Base-by-base conservation (phyloP, 2,113 vertebrate genomes). In the Ictidomys tridecemlineatus region DNA sequence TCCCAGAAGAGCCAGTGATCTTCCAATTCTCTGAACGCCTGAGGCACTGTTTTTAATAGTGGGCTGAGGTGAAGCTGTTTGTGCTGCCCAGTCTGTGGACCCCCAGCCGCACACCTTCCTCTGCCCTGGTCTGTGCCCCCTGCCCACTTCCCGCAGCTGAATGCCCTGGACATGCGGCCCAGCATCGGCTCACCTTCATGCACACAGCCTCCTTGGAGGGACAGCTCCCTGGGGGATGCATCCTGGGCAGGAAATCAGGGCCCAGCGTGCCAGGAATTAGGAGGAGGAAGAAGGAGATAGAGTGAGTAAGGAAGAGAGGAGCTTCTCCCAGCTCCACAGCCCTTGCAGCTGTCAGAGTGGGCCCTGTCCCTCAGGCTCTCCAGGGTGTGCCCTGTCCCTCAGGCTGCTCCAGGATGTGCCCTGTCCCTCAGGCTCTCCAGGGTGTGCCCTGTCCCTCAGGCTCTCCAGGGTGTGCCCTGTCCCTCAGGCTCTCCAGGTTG, bases 301-400 rank as follows among this genome's bases (percentile, higher is more conserved):
- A 79, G 48, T 45, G 8, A 51, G 2, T 11, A n/a, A 16, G 22
- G 70, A 32, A 9, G 11, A 67, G 32, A 20, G 14, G 14, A 39
- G 0, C 14, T 18, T 24, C 26, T 39, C 9, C 67, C 69, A 8
- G 1, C 8, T 48, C 20, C 9, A 7, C 5, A 58, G 48, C 26
- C 9, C 20, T 16, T 0, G 4, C 13, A 9, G 30, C n/a, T 28
- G 2, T 10, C n/a, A 2, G 9, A 39, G 51, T 1, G 14, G 14
- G 37, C 53, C 45, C 45, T 1, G 5, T 0, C 28, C 48, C 26
- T 0, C 11, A 1, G 1, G 37, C 37, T 67, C 74, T 69, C 82
- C 18, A n/a, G 37, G 45, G 12, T 10, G 2, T 48, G 0, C 48
- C 6, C 11, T 48, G 48, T 12, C 48, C 48, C 48, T 48, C 48